Percentiles rank a stretch among this genome's conserved stretches.
phyloP scores from a whole-genome alignment of 1,140 invertebrate genomes.

The Drosophila erecta region DNA sequence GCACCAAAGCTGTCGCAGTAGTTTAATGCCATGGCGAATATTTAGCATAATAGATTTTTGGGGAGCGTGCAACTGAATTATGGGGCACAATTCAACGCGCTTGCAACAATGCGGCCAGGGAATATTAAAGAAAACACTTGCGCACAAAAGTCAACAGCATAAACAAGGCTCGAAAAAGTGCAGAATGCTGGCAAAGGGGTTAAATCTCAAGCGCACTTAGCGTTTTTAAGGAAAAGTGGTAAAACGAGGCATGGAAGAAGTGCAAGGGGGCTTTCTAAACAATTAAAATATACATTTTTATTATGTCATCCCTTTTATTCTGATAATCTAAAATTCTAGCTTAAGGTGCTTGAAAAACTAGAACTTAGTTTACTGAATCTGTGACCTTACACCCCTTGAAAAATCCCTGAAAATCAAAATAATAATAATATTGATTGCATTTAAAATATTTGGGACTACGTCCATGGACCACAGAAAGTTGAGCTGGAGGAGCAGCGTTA shows the following conservation, averaged over 20 bases:
- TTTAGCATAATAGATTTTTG: slow-evolving; percentile 42
- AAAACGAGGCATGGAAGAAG: neutral
- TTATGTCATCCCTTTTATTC: neutral
- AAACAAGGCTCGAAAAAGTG: slow-evolving; percentile 59
- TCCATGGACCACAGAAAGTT: neutral
- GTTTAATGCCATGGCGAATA: slow-evolving; percentile 18
- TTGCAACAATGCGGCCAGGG: slow-evolving; percentile 20
- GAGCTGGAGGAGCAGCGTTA: slow-evolving; percentile 45
- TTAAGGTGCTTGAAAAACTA: no score
- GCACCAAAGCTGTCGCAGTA: neutral
- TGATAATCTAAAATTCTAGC: neutral
- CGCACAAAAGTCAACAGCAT: slow-evolving; percentile 70
- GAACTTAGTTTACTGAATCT: no score
- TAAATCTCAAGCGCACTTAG: slow-evolving; percentile 68
- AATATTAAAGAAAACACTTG: slow-evolving; percentile 60
- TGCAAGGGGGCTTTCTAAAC: neutral
- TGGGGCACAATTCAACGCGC: slow-evolving; percentile 20
- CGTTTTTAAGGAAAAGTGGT: slow-evolving; percentile 32
- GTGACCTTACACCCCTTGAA: no score
- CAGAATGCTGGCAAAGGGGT: neutral
- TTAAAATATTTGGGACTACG: neutral
- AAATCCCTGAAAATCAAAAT: neutral
- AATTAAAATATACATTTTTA: neutral
- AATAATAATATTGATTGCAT: no score
- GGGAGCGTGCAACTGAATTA: slow-evolving; percentile 27